Conservation (phyloP, 2,888 invertebrate genomes). For the Ennomos quercinarius region DNA sequence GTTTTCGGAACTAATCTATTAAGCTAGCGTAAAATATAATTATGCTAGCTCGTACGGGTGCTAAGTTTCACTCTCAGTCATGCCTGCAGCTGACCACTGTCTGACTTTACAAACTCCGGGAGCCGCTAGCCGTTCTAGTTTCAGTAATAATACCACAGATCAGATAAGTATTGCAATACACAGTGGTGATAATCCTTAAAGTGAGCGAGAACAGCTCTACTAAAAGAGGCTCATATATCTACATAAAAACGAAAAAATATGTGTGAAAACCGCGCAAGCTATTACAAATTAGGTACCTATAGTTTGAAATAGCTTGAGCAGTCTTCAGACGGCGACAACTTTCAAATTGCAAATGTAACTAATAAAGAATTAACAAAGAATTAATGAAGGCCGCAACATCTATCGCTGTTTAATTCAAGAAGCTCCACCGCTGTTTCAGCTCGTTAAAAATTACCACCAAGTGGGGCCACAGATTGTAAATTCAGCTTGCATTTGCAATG, state of each 20-base stretch:
- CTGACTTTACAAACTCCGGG: too few relatives aligned
- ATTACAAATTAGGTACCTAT: neutral
- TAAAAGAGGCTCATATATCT: neutral
- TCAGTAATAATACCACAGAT: too few relatives aligned
- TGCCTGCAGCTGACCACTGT: too few relatives aligned
- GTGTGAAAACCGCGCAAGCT: neutral
- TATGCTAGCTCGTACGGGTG: too few relatives aligned
- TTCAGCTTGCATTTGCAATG: constrained; percentile 80
- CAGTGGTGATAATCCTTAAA: too few relatives aligned
- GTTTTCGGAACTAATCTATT: too few relatives aligned
- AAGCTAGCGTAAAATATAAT: too few relatives aligned
- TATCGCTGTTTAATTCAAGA: constrained; percentile 75
- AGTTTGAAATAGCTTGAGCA: too few relatives aligned
- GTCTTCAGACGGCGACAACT: neutral
- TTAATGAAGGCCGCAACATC: constrained; percentile 52
- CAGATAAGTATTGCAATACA: too few relatives aligned
- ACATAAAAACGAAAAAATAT: neutral
- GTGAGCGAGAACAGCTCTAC: too few relatives aligned
- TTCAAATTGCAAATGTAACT: constrained; percentile 27
- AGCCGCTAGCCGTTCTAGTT: too few relatives aligned
- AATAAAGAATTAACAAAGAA: constrained; percentile 50
- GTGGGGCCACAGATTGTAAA: constrained; percentile 71
- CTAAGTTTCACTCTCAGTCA: too few relatives aligned
- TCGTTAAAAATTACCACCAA: constrained; percentile 83
- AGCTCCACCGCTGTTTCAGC: constrained; percentile 65